phyloP scores from a whole-genome alignment of 2,797 vertebrate genomes.

The Pantherophis vulpinus region DNA sequence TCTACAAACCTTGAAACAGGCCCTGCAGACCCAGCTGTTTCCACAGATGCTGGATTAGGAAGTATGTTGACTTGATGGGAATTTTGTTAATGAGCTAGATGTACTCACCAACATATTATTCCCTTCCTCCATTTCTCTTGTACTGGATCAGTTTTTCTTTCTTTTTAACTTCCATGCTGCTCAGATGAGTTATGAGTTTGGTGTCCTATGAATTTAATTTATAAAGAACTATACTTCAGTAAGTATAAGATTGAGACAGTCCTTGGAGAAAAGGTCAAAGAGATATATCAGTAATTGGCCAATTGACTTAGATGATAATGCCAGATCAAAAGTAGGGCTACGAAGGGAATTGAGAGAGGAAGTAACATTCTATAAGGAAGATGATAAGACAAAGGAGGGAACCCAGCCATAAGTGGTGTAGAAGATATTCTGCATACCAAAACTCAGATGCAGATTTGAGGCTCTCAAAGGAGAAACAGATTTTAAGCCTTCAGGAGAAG shows the following conservation, averaged over 20 bases:
- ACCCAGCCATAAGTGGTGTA: not conserved
- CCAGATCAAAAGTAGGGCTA: not conserved
- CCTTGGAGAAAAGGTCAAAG: not conserved
- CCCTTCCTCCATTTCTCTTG: not conserved
- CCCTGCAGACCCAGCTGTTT: not conserved
- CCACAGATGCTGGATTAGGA: not conserved
- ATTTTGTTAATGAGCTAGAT: not conserved
- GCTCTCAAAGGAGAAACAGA: not conserved
- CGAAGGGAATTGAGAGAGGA: not conserved
- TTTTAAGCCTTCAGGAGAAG: not conserved
- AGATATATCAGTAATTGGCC: not conserved
- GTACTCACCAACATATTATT: not conserved
- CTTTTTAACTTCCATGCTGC: not conserved
- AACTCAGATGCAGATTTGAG: not conserved
- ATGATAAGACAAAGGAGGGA: not conserved
- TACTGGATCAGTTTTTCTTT: not conserved
- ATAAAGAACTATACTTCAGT: not conserved
- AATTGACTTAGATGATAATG: not conserved
- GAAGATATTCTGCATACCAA: not conserved
- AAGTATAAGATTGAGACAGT: not conserved
- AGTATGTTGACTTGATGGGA: not conserved
- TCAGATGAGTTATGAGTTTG: not conserved
- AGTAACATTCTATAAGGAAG: not conserved
- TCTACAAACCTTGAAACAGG: not conserved
- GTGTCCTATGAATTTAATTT: not conserved